Base-by-base conservation (phyloP, 37 sponge, comb jelly and placozoan genomes). In the Crambe crambe region DNA sequence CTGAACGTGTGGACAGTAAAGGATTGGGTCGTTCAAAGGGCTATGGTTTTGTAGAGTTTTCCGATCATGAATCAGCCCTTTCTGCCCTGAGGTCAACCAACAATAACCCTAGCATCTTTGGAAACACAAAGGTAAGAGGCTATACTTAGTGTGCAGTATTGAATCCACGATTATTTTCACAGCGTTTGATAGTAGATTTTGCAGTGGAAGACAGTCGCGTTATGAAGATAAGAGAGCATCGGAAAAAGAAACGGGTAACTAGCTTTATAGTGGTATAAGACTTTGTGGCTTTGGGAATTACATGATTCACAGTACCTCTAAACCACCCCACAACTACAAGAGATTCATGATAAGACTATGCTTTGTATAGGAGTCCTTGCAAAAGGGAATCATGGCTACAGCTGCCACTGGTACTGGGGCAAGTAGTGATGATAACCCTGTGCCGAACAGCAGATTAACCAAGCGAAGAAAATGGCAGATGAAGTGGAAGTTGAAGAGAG, bases 151-250 rank as follows among this genome's bases (percentile, higher is more conserved):
- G 23, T 78, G n/a, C n/a, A 21, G 25, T 44, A 41, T 63, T 65
- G 66, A 31, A 65, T 65, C 25, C 57, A 27, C 38, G 8, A 25
- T 73, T 73, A 34, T 73, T 6, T 41, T 9, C 21, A 12, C 82
- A 92, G 91, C 83, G 96, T 57, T 89, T 79, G n/a, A 95, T 98
- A 72, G 98, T 98, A 32, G 98, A 95, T 39, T 98, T 98, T 90
- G 91, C 98, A 30, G 40, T 98, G 43, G 98, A 98, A 69, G 85
- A 95, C 56, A 69, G 44, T 35, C 79, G 81, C 22, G 89, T 81
- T 9, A 30, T 95, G 21, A 88, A 87, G 29, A 67, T 88, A 18
- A 87, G 88, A 71, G 76, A 78, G n/a, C 61, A 80, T n/a, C 85
- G 88, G 60, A 59, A 80, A 60, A 23, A 40, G 8, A 61, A 76